Percentiles rank a stretch among this genome's conserved stretches.
These are phyloP conservation scores for Papilio xuthus DNA, from an alignment of 1,140 invertebrate species.

Conservation along the genomic window DNA sequence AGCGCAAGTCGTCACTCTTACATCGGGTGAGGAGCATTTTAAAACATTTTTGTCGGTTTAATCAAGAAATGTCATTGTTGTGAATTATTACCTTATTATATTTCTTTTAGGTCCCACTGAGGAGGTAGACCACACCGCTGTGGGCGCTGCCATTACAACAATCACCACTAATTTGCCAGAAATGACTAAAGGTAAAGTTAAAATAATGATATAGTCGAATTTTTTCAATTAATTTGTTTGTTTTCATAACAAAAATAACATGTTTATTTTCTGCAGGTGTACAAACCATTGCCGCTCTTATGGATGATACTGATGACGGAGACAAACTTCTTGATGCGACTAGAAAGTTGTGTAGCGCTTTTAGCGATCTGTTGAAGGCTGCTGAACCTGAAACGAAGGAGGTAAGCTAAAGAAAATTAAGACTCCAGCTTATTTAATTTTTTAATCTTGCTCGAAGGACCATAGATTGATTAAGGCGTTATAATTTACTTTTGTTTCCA, in stretches of 20 bases:
- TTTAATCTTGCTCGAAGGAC: conserved; percentile 1
- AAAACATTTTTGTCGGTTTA: not conserved
- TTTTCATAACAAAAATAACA: not conserved
- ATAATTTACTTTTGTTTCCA: conserved; percentile 69
- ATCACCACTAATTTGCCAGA: conserved; percentile 98
- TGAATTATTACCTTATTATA: conserved; percentile 8
- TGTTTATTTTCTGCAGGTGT: conserved; percentile 81
- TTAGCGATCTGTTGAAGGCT: conserved; percentile 96
- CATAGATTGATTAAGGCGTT: not conserved
- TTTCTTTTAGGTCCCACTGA: conserved; percentile 83
- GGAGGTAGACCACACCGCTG: conserved; percentile 96
- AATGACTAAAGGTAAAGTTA: conserved; percentile 89
- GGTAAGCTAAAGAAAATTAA: conserved; percentile 71
- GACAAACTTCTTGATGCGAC: conserved; percentile 96
- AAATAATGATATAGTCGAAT: not conserved
- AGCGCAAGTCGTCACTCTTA: conserved; percentile 97
- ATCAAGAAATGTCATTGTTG: not conserved
- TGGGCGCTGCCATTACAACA: conserved; percentile 97
- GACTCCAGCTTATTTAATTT: not conserved
- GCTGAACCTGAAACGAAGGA: conserved; percentile 97
- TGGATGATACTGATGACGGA: conserved; percentile 91
- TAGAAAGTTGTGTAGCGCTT: conserved; percentile 94
- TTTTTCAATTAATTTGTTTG: not conserved
- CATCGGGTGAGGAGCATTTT: conserved; percentile 83
- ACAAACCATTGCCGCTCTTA: conserved; percentile 96